Percentiles rank a stretch among this genome's conserved stretches.
Evolutionary conservation across 1,140 invertebrate species (phyloP).

Genomic region (Ericerus pela): DNA sequence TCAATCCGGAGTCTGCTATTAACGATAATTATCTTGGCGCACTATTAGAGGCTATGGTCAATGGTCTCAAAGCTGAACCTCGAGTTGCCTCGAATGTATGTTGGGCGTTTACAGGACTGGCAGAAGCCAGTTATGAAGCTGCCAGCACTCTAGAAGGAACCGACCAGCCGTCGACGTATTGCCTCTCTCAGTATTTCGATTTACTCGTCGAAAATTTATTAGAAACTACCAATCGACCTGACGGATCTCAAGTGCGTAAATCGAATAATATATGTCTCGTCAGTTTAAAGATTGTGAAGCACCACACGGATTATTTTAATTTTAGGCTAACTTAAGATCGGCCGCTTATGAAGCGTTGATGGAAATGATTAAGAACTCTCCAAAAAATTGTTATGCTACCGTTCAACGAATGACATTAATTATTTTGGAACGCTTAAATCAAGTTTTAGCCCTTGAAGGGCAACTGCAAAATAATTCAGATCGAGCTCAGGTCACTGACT

Average conservation of each 20-base stretch:
- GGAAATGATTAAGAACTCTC: constrained; percentile 99
- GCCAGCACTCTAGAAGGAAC: constrained; percentile 47
- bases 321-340: constrained; percentile 72
- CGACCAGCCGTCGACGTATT: constrained; percentile 82
- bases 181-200: constrained; percentile 85
- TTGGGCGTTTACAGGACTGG: constrained; percentile 96
- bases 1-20: constrained; percentile 91
- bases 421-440: constrained; percentile 81
- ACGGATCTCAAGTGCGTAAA: constrained; percentile 46
- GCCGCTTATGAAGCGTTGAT: constrained; percentile 98
- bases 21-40: constrained; percentile 52
- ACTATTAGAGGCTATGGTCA: constrained; percentile 75
- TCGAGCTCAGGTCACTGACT: constrained; percentile 86
- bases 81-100: constrained; percentile 97
- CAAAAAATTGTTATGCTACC: constrained; percentile 88
- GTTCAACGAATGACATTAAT: constrained; percentile 94
- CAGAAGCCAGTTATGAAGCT: constrained; percentile 86
- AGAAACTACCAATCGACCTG: constrained; percentile 82
- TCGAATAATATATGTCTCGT: not conserved
- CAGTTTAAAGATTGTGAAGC: not conserved
- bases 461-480: constrained; percentile 59
- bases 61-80: constrained; percentile 79
- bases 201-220: constrained; percentile 80
- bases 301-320: constrained; percentile 14
- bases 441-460: constrained; percentile 84